phyloP scores from a whole-genome alignment of 1,140 invertebrate genomes.

The Zaprionus inermis region DNA sequence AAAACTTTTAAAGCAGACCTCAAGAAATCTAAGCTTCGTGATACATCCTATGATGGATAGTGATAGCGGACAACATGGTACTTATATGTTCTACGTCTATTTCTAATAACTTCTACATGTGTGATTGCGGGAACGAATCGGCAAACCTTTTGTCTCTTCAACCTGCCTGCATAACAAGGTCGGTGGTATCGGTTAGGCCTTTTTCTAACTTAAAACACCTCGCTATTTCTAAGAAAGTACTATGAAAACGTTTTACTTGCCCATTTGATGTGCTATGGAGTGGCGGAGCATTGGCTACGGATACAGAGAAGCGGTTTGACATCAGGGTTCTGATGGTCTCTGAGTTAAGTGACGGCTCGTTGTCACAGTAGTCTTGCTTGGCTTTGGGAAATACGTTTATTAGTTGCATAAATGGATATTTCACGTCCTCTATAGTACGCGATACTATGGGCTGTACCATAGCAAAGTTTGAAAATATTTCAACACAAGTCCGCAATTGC shows the following conservation, averaged over 20 bases:
- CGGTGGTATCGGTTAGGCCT: not conserved
- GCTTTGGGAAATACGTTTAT: not conserved
- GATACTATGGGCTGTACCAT: not conserved
- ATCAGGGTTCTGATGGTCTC: not conserved
- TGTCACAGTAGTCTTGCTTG: not conserved
- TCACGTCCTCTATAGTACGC: not conserved
- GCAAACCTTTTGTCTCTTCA: not conserved
- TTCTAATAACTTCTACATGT: not conserved
- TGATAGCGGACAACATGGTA: not conserved
- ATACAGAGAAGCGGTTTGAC: not conserved
- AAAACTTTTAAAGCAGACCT: not conserved
- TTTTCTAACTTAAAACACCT: not conserved
- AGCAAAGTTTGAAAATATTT: slow-evolving; percentile 3
- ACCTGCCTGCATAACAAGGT: not conserved
- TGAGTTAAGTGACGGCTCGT: slow-evolving; percentile 2
- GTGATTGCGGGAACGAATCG: not conserved
- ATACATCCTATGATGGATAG: too few relatives aligned
- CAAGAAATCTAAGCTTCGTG: not conserved
- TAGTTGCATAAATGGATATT: not conserved
- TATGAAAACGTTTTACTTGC: not conserved
- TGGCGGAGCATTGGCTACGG: too few relatives aligned
- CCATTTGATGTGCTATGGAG: not conserved
- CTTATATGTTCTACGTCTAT: not conserved
- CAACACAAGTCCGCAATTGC: not conserved
- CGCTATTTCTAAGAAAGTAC: not conserved